phyloP scores from a whole-genome alignment of 1,140 invertebrate genomes.

The Drosophila jambulina region DNA sequence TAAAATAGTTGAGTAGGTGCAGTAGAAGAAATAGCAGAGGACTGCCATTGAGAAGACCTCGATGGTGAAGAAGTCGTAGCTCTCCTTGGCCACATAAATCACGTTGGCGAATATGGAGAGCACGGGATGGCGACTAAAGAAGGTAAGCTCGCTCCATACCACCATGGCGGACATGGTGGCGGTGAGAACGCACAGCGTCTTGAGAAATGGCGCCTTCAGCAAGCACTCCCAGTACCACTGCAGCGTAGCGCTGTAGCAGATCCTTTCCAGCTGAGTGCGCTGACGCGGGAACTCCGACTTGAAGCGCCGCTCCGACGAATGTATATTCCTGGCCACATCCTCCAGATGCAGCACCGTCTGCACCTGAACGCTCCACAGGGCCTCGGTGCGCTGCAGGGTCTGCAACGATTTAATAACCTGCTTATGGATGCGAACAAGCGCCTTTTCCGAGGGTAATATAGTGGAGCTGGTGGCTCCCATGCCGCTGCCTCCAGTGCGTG shows the following conservation, averaged over 20 bases:
- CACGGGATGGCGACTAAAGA: constrained; percentile 96
- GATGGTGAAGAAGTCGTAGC: constrained; percentile 97
- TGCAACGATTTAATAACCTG: constrained; percentile 95
- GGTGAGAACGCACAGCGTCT: constrained; percentile 90
- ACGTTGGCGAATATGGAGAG: constrained; percentile 98
- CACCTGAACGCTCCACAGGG: constrained; percentile 95
- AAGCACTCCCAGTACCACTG: constrained; percentile 99
- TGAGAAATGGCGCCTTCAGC: constrained; percentile 90
- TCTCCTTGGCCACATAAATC: constrained; percentile 91
- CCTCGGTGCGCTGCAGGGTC: constrained; percentile 94
- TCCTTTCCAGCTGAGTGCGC: constrained; percentile 86
- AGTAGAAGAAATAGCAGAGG: constrained; percentile 97
- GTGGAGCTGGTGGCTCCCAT: constrained; percentile 88
- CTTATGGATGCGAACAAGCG: constrained; percentile 92
- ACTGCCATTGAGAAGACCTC: constrained; percentile 95
- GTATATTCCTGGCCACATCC: constrained; percentile 93
- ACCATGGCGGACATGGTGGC: constrained; percentile 94
- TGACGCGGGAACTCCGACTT: constrained; percentile 90
- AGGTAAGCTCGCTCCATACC: constrained; percentile 99
- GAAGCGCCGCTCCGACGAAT: constrained; percentile 91
- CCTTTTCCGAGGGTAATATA: constrained; percentile 92
- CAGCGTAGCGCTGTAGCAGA: constrained; percentile 89
- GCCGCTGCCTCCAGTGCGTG: constrained; percentile 88
- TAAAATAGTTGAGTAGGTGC: constrained; percentile 98
- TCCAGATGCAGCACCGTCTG: constrained; percentile 93